These are phyloP conservation scores for Ectobius pallidus DNA, from an alignment of 2,888 invertebrate species.

Conservation along the genomic window DNA sequence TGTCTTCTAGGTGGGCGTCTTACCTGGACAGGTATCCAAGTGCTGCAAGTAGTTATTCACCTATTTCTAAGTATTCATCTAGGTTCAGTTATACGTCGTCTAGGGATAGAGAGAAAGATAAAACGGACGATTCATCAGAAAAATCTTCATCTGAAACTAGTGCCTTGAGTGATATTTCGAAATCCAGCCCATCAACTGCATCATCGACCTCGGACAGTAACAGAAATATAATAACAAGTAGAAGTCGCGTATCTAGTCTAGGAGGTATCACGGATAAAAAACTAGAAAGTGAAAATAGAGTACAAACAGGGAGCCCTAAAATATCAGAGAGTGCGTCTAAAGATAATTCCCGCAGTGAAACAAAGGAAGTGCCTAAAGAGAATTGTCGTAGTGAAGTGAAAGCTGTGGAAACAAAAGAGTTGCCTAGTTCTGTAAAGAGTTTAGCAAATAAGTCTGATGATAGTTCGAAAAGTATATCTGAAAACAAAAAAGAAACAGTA, in stretches of 20 bases:
- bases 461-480: not conserved
- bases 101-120: conserved; percentile 23
- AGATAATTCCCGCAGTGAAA: not conserved
- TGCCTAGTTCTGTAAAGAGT: not conserved
- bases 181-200: not conserved
- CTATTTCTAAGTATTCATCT: conserved; percentile 34
- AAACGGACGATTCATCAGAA: not conserved
- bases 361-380: not conserved
- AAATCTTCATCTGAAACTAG: not conserved
- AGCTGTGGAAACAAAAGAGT: not conserved
- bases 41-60: conserved; percentile 38
- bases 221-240: conserved; percentile 48
- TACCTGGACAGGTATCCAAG: conserved; percentile 57
- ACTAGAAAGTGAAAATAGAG: not conserved
- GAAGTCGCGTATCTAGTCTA: not conserved
- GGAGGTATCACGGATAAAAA: not conserved
- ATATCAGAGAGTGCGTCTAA: not conserved
- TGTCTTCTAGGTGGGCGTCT: conserved; percentile 68
- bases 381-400: not conserved
- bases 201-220: conserved; percentile 43
- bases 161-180: not conserved
- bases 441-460: not conserved
- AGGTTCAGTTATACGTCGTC: conserved; percentile 25
- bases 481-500: not conserved
- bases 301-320: not conserved